Conservation (phyloP, 2,797 vertebrate species). For the Ceryle rudis region DNA sequence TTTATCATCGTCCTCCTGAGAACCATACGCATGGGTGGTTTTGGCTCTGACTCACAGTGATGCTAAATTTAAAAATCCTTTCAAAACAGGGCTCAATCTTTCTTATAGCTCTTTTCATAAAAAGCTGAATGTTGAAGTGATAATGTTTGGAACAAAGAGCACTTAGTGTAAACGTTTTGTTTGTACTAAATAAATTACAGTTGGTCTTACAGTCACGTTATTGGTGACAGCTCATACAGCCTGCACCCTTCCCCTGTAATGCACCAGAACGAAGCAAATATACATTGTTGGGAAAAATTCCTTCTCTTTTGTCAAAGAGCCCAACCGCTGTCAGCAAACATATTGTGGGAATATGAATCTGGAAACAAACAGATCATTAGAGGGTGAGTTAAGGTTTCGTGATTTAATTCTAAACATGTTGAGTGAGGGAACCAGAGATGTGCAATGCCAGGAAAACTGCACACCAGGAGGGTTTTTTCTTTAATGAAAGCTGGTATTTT, state of each 20-base stretch:
- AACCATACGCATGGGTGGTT: fast-evolving
- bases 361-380: slow-evolving; percentile 71
- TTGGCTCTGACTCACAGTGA: background rate
- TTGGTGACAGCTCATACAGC: slow-evolving; percentile 46
- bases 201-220: background rate
- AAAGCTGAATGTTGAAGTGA: slow-evolving; percentile 34
- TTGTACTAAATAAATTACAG: slow-evolving; percentile 43
- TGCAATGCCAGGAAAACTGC: slow-evolving; percentile 1
- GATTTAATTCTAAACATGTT: slow-evolving; percentile 66
- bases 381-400: slow-evolving; percentile 66
- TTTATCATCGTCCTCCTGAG: background rate
- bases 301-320: slow-evolving; percentile 51
- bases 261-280: background rate
- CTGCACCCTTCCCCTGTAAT: background rate
- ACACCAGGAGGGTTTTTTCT: background rate
- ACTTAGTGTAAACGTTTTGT: slow-evolving; percentile 16
- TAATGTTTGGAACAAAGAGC: background rate
- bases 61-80: slow-evolving; percentile 35
- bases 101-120: slow-evolving; percentile 33
- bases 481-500: slow-evolving; percentile 48
- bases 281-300: slow-evolving; percentile 24
- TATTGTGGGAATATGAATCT: slow-evolving; percentile 64
- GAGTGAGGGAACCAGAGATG: slow-evolving; percentile 42
- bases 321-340: slow-evolving; percentile 68
- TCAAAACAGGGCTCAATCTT: slow-evolving; percentile 22